Conservation (phyloP, 2,888 invertebrate species). For the Melinaea marsaeus region DNA sequence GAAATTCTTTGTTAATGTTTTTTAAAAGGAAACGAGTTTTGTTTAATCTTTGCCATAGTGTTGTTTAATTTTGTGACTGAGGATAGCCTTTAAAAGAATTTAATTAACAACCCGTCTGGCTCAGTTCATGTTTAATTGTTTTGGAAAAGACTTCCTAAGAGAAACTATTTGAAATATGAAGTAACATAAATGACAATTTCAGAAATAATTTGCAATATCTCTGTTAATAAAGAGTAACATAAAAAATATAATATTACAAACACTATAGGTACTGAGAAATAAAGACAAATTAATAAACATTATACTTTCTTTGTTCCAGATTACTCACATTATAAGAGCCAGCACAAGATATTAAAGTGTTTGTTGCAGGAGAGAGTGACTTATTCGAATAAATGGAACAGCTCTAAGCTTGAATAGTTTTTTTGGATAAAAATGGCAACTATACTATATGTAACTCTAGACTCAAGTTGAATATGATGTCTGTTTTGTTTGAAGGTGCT, state of each 20-base stretch:
- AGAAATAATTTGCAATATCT: too few relatives aligned
- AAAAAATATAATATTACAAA: too few relatives aligned
- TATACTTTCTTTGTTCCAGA: conserved; percentile 23
- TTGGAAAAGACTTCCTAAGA: too few relatives aligned
- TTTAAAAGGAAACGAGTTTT: conserved; percentile 8
- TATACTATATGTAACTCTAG: conserved; percentile 58
- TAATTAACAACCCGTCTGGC: too few relatives aligned
- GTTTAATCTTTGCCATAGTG: conserved; percentile 6
- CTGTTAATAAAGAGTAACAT: too few relatives aligned
- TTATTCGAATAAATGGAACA: conserved; percentile 20
- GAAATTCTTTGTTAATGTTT: conserved; percentile 8
- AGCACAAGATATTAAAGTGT: conserved; percentile 10
- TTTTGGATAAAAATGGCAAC: conserved; percentile 53
- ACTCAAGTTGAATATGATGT: conserved; percentile 65
- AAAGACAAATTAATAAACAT: not conserved
- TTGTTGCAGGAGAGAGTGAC: conserved; percentile 26
- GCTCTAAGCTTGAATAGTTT: conserved; percentile 41
- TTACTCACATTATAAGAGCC: conserved; percentile 7
- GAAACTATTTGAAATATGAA: too few relatives aligned
- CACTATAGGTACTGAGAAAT: not conserved
- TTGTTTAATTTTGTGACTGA: not conserved
- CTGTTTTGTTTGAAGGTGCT: conserved; percentile 62
- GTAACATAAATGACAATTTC: too few relatives aligned
- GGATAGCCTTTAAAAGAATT: conserved; percentile 1
- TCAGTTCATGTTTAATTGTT: too few relatives aligned